A percentile compares a stretch with the other conserved stretches of the same genome.
Evolutionary conservation across 92 coral and sea anemone species (phyloP).

Genomic region (Palythoa heliodiscus): DNA sequence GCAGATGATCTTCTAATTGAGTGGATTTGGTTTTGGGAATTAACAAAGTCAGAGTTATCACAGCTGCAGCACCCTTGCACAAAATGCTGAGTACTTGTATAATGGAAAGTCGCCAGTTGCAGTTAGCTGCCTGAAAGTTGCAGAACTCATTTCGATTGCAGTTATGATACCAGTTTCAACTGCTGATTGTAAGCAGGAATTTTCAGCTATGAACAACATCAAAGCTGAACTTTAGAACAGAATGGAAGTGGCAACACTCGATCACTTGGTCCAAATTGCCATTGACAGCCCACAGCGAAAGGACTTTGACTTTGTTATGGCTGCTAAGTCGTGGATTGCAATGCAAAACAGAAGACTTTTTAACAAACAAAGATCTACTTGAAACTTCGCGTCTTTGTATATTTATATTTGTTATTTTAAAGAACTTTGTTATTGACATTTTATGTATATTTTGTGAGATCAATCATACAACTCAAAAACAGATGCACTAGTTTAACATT

Average conservation of each 20-base stretch:
- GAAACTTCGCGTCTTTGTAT: neutral
- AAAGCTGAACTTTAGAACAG: slow-evolving; percentile 10
- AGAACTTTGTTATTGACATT: slow-evolving; percentile 17
- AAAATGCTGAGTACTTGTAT: neutral
- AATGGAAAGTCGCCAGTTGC: neutral
- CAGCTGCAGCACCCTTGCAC: neutral
- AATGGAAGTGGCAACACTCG: slow-evolving; percentile 20
- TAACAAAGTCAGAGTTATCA: slow-evolving; percentile 5
- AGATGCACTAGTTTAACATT: slow-evolving; percentile 14
- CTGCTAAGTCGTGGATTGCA: slow-evolving; percentile 8
- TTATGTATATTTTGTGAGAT: slow-evolving; percentile 15
- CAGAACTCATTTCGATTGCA: neutral
- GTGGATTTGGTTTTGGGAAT: slow-evolving; percentile 10
- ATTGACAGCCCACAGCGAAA: slow-evolving; percentile 22
- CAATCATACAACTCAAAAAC: slow-evolving; percentile 8
- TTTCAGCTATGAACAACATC: slow-evolving; percentile 13
- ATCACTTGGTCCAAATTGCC: slow-evolving; percentile 9
- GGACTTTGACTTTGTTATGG: slow-evolving; percentile 16
- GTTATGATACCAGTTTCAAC: slow-evolving; percentile 2
- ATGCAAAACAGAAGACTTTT: slow-evolving; percentile 11
- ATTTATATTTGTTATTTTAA: slow-evolving; percentile 2
- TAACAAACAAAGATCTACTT: neutral
- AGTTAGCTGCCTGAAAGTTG: neutral
- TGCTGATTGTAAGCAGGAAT: slow-evolving; percentile 26
- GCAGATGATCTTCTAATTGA: slow-evolving; percentile 1